phyloP scores from a whole-genome alignment of 1,140 invertebrate genomes.

The Globodera rostochiensis region DNA sequence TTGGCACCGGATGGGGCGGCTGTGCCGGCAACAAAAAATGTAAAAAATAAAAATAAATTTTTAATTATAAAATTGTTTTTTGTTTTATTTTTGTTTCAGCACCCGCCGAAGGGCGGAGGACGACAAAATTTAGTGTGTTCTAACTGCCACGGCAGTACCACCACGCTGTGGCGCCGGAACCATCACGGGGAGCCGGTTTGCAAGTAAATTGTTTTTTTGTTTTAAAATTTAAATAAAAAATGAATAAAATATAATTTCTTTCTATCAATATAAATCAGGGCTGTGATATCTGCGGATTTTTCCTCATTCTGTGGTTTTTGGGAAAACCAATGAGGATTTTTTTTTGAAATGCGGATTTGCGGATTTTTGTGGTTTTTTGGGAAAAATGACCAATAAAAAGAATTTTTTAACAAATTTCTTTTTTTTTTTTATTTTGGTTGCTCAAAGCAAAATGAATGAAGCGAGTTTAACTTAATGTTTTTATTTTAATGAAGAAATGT shows the following conservation, averaged over 20 bases:
- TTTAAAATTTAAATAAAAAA: conserved; percentile 17
- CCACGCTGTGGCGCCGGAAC: conserved; percentile 52
- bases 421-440: no score
- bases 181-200: conserved; percentile 55
- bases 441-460: no score
- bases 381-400: no score
- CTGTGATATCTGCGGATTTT: no score
- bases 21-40: background rate
- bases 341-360: no score
- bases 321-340: no score
- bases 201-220: conserved; percentile 36
- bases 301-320: no score
- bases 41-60: conserved; percentile 6
- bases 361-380: no score
- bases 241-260: background rate
- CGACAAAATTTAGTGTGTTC: conserved; percentile 52
- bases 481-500: no score
- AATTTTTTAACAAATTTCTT: no score
- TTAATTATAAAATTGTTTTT: background rate
- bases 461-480: no score
- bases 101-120: conserved; percentile 34
- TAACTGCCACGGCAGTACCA: conserved; percentile 47
- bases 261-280: no score
- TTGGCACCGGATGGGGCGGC: conserved; percentile 19
- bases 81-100: conserved; percentile 12